phyloP scores from a whole-genome alignment of 2,113 vertebrate species.

The Furnarius figulus region DNA sequence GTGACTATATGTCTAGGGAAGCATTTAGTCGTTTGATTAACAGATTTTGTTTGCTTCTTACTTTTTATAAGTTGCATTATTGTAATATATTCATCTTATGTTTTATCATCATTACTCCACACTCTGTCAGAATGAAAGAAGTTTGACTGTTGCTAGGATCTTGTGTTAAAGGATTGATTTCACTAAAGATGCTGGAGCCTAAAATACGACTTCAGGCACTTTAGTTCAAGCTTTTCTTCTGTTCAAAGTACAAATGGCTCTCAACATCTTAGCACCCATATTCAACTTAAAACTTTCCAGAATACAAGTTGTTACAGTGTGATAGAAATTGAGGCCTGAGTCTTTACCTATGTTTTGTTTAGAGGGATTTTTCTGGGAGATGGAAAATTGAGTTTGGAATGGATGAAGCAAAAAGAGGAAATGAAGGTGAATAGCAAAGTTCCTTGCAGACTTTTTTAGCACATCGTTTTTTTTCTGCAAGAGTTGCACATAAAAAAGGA shows the following conservation, averaged over 20 bases:
- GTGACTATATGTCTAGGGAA: background rate
- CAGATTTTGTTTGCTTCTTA: background rate
- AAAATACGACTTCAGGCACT: background rate
- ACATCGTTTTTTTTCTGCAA: background rate
- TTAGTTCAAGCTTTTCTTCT: background rate
- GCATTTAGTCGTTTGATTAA: background rate
- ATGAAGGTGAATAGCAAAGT: background rate
- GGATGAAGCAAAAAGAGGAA: background rate
- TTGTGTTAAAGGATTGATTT: background rate
- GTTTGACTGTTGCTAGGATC: background rate
- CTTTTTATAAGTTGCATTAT: background rate
- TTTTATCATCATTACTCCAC: background rate
- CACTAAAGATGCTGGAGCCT: background rate
- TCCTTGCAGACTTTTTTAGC: background rate
- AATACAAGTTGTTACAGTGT: background rate
- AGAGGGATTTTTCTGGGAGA: background rate
- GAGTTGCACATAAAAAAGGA: background rate
- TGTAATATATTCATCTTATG: background rate
- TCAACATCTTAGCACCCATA: background rate
- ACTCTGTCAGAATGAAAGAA: background rate
- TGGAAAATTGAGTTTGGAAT: background rate
- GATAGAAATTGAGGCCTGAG: background rate
- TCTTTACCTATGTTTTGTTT: background rate
- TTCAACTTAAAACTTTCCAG: background rate
- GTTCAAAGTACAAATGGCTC: background rate